Conservation (phyloP, 1,140 invertebrate species). For the Catajapyx aquilonaris region DNA sequence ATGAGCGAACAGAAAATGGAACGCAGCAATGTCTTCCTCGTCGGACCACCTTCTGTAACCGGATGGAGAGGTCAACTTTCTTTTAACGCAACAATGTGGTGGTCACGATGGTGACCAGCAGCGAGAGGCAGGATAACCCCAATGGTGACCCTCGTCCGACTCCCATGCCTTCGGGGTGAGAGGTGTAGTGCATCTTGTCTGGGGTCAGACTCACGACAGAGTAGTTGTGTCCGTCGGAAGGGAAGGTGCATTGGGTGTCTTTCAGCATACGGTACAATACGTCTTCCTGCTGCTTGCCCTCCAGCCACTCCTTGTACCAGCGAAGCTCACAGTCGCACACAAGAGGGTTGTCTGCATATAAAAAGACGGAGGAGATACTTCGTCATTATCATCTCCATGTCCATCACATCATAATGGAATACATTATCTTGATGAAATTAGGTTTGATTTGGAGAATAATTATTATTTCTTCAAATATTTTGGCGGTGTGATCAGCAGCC, state of each 20-base stretch:
- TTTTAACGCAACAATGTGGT: background rate
- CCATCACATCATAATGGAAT: background rate
- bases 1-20: no score
- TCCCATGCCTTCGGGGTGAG: background rate
- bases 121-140: background rate
- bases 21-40: no score
- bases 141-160: background rate
- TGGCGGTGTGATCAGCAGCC: conserved; percentile 12
- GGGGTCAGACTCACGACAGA: conserved; percentile 53
- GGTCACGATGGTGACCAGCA: background rate
- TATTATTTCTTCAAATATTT: conserved; percentile 2
- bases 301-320: conserved; percentile 65
- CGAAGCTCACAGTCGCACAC: conserved; percentile 65
- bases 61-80: background rate
- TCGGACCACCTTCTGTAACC: no score
- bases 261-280: conserved; percentile 71
- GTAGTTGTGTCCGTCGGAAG: conserved; percentile 52
- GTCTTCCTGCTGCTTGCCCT: conserved; percentile 46
- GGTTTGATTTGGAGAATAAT: background rate
- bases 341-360: conserved; percentile 57
- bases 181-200: conserved; percentile 52
- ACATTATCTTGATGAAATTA: background rate
- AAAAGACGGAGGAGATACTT: background rate
- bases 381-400: no score
- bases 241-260: conserved; percentile 52